Base-by-base conservation (phyloP, 2,888 invertebrate genomes). In the Synergus umbraculus region DNA sequence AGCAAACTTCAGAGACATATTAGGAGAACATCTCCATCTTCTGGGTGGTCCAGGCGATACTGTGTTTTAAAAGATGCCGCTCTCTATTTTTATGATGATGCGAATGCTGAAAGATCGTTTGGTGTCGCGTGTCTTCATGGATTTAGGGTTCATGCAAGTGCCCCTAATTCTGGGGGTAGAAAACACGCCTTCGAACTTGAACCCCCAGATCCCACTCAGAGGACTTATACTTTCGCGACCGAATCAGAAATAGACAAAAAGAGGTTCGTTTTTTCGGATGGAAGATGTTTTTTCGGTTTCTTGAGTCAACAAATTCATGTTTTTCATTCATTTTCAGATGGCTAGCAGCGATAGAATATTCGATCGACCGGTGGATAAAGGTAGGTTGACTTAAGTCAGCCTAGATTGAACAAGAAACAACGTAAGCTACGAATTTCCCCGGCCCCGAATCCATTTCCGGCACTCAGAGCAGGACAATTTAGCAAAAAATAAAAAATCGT, bases 61-160 rank as follows among this genome's bases (percentile, higher is more conserved):
- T 98, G 98, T 93, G 97, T 99, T 54, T 94, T 98, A 67, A 98
- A 98, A 92, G 98, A 98, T 92, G 98, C 98, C 65, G 98, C 98
- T 87, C 94, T 98, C 41, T 98, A 98, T 93, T 98, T 98, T 93
- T 98, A 98, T 93, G 96, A 96, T 86, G 97, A 98, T 91, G 96
- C 96, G 4, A 96, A 96, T 90, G 96, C 98, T 87, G 96, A 96
- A 91, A 96, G 94, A 90, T 97, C 98, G 84, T 96, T 97, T 92
- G 98, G 98, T 80, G 97, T 98, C 93, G 97, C 97, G 69, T 98
- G 98, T 92, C 94, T 99, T 66, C 98, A 98, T 92, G 98, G 98
- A 76, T 98, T 98, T 93, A 95, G 96, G 90, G 97, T 98, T 85
- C 97, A 98, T 92, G 96, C 96, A 65, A 95, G 96, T 84, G 95